Evolutionary conservation across 2,888 invertebrate species (phyloP).

Genomic region (Stenichneumon culpator): DNA sequence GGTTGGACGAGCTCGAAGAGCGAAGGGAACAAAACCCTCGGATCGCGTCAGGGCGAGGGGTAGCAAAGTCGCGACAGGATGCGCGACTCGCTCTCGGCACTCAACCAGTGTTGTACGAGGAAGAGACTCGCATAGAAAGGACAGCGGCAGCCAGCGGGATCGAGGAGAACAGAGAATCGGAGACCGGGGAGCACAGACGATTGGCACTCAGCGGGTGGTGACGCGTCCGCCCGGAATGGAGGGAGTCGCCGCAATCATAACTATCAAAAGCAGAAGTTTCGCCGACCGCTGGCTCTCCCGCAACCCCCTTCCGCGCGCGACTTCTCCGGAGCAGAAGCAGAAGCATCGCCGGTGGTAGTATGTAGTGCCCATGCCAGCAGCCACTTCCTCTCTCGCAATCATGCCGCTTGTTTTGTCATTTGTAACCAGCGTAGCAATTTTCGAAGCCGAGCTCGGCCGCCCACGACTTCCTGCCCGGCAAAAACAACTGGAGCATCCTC

Average conservation of each 20-base stretch:
- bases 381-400: constrained; percentile 71
- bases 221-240: constrained; percentile 71
- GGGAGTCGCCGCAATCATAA: constrained; percentile 78
- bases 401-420: constrained; percentile 80
- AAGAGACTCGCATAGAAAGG: constrained; percentile 45
- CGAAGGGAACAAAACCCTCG: constrained; percentile 66
- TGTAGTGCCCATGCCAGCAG: constrained; percentile 15
- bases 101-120: constrained; percentile 45
- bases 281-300: constrained; percentile 63
- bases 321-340: constrained; percentile 39
- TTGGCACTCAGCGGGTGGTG: constrained; percentile 75
- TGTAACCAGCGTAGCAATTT: constrained; percentile 77
- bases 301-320: constrained; percentile 45
- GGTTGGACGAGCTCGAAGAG: constrained; percentile 53
- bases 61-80: constrained; percentile 60
- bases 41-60: constrained; percentile 17
- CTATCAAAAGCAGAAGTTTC: constrained; percentile 80
- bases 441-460: constrained; percentile 64
- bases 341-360: constrained; percentile 24
- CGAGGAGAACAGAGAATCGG: constrained; percentile 49
- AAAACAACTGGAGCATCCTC: constrained; percentile 70
- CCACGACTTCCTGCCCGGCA: constrained; percentile 62
- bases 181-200: constrained; percentile 66
- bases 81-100: constrained; percentile 57
- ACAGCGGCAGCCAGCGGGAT: constrained; percentile 14